These are phyloP conservation scores for Drosophila baimaii DNA, from an alignment of 1,140 invertebrate species.

Conservation along the genomic window DNA sequence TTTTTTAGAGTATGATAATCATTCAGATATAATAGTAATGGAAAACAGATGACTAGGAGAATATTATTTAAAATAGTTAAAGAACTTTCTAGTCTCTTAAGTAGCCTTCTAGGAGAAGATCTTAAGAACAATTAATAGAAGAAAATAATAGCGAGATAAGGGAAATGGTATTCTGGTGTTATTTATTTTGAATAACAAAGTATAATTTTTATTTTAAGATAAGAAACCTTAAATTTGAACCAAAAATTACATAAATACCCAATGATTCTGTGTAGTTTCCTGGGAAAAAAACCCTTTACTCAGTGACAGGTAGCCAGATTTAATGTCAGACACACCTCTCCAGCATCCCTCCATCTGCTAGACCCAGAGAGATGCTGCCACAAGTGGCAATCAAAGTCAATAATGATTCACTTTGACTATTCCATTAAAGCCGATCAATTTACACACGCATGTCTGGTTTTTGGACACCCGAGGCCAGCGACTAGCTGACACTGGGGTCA, in stretches of 20 bases:
- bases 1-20: background rate
- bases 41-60: too few species aligned
- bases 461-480: slow-evolving; percentile 47
- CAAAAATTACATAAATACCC: background rate
- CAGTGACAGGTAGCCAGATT: slow-evolving; percentile 9
- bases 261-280: background rate
- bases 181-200: too few species aligned
- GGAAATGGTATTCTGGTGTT: background rate
- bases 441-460: slow-evolving; percentile 49
- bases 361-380: background rate
- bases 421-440: slow-evolving; percentile 38
- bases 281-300: background rate
- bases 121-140: background rate
- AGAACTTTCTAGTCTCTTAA: rapidly evolving
- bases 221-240: too few species aligned
- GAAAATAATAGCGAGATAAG: too few species aligned
- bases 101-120: too few species aligned
- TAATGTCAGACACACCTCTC: slow-evolving; percentile 11
- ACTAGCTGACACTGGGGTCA: slow-evolving; percentile 42
- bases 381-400: slow-evolving; percentile 41
- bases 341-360: slow-evolving; percentile 1
- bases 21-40: background rate
- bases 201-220: too few species aligned
- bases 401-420: slow-evolving; percentile 23
- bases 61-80: background rate